A percentile compares a stretch with the other conserved stretches of the same genome.
Evolutionary conservation across 2,797 vertebrate species (phyloP).

Genomic region (Protonibea diacanthus): DNA sequence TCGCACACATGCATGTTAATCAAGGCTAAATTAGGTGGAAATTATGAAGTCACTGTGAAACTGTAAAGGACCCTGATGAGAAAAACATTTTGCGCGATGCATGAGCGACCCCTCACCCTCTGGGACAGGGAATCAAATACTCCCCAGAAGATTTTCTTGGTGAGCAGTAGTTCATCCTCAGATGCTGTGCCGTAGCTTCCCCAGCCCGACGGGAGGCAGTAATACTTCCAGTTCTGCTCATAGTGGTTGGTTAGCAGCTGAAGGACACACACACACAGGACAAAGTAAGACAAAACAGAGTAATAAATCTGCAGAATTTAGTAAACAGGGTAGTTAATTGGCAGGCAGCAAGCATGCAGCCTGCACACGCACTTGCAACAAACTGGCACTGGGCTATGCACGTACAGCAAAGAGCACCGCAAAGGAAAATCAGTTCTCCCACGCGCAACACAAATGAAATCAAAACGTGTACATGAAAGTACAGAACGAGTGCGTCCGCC

Average conservation of each 20-base stretch:
- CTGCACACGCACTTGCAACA: constrained; percentile 7
- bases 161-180: constrained; percentile 96
- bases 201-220: constrained; percentile 96
- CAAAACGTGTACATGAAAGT: constrained; percentile 26
- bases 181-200: constrained; percentile 94
- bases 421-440: constrained; percentile 22
- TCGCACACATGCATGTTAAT: constrained; percentile 38
- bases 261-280: constrained; percentile 55
- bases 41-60: neutral
- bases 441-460: constrained; percentile 27
- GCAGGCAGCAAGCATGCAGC: constrained; percentile 4
- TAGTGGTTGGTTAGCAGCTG: constrained; percentile 98
- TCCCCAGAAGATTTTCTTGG: constrained; percentile 99
- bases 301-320: neutral
- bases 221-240: constrained; percentile 99
- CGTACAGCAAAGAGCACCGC: constrained; percentile 1
- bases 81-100: neutral
- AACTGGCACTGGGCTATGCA: constrained; percentile 8
- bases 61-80: neutral
- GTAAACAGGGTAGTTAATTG: neutral
- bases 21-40: constrained; percentile 13
- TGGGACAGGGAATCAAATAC: constrained; percentile 98
- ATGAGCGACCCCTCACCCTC: constrained; percentile 86
- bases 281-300: constrained; percentile 1
- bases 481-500: constrained; percentile 32